These are phyloP conservation scores for Ictidomys tridecemlineatus DNA, from an alignment of 2,113 vertebrate species.

Conservation along the genomic window DNA sequence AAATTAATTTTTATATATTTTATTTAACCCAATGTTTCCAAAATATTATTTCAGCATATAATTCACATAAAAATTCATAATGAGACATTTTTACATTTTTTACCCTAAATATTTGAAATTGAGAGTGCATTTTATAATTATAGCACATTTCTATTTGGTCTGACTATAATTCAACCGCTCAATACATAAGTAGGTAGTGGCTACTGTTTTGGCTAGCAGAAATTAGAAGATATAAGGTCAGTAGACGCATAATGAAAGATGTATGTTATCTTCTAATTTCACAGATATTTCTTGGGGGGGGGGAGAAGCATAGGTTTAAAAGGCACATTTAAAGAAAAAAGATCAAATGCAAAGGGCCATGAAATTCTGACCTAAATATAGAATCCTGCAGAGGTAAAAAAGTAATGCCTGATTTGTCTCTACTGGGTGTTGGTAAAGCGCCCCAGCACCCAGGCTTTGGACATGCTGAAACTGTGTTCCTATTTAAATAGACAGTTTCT, in stretches of 20 bases:
- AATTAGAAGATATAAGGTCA: not conserved
- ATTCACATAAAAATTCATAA: not conserved
- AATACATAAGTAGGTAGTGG: not conserved
- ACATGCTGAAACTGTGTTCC: not conserved
- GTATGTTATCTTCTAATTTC: constrained; percentile 1
- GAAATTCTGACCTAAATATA: not conserved
- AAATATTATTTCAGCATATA: not conserved
- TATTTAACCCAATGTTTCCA: constrained; percentile 3
- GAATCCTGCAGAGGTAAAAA: not conserved
- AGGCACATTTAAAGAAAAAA: not conserved
- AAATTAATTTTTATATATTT: not conserved
- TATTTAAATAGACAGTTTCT: not conserved
- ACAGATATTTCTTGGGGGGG: not conserved
- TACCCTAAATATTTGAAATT: not conserved
- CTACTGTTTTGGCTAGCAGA: not conserved
- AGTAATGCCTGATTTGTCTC: too few relatives aligned
- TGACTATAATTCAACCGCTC: not conserved
- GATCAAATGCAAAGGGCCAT: not conserved
- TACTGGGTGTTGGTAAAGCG: not conserved
- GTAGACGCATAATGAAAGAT: not conserved
- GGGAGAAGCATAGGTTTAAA: not conserved
- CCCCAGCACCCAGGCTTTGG: too few relatives aligned
- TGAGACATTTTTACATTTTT: not conserved
- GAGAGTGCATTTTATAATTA: not conserved
- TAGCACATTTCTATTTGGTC: not conserved